phyloP scores from a whole-genome alignment of 2,888 invertebrate genomes.

The Lithodes maja region DNA sequence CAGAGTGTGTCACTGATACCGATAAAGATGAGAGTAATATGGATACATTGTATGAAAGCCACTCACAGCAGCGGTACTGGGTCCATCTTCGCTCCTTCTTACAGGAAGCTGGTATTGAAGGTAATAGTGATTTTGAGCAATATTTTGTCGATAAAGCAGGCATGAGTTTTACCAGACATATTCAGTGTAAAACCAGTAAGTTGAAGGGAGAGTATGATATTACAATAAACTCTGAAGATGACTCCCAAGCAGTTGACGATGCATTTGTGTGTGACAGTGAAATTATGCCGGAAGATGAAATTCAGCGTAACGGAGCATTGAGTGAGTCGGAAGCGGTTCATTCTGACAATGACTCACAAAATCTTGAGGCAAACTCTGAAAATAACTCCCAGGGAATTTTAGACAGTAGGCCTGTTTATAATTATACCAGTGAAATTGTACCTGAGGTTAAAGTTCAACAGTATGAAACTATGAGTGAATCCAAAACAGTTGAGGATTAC shows the following conservation, averaged over 20 bases:
- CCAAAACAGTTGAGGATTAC: too few relatives aligned
- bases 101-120: conserved; percentile 10
- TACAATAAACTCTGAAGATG: neutral
- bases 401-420: too few relatives aligned
- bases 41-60: conserved; percentile 39
- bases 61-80: conserved; percentile 41
- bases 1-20: neutral
- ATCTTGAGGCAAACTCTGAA: too few relatives aligned
- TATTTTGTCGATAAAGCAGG: conserved; percentile 25
- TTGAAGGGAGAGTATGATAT: neutral
- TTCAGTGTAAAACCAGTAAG: neutral
- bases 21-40: conserved; percentile 13
- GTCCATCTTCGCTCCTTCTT: conserved; percentile 48
- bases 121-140: neutral
- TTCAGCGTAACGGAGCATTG: too few relatives aligned
- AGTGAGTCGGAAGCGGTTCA: too few relatives aligned
- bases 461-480: too few relatives aligned
- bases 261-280: too few relatives aligned
- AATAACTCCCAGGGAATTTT: too few relatives aligned
- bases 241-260: neutral
- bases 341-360: too few relatives aligned
- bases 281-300: too few relatives aligned
- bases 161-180: neutral
- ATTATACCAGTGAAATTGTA: too few relatives aligned
- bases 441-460: too few relatives aligned